These are phyloP conservation scores for Plebejus melissa DNA, from an alignment of 2,888 invertebrate species.

Conservation along the genomic window DNA sequence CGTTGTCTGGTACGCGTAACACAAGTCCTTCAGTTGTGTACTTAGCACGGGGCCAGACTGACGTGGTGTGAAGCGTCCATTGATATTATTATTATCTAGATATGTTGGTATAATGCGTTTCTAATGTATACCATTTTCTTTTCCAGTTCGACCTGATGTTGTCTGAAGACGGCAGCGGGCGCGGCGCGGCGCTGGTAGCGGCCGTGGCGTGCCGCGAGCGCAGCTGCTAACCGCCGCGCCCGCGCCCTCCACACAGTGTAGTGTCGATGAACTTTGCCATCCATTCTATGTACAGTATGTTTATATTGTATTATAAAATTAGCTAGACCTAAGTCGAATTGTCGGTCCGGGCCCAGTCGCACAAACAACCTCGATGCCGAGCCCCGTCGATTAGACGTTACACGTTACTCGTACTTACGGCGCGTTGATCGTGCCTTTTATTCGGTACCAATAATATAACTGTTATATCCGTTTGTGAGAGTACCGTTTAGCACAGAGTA, in stretches of 20 bases:
- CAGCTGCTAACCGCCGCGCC: conserved; percentile 39
- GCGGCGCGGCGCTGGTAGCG: conserved; percentile 97
- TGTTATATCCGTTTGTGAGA: not conserved
- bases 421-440: conserved; percentile 24
- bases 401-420: conserved; percentile 25
- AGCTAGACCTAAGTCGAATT: conserved; percentile 7
- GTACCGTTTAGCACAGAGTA: not conserved
- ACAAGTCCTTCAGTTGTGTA: no score
- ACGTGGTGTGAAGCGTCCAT: no score
- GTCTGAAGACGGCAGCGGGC: conserved; percentile 97
- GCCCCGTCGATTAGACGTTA: conserved; percentile 14
- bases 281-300: conserved; percentile 23
- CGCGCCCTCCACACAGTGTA: not conserved
- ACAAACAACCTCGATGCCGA: not conserved
- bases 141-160: conserved; percentile 94
- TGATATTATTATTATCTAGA: no score
- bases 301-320: conserved; percentile 18
- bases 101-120: not conserved
- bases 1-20: no score
- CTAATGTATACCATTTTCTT: conserved; percentile 31
- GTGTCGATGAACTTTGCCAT: conserved; percentile 24
- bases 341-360: not conserved
- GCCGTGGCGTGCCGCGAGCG: conserved; percentile 89
- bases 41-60: no score
- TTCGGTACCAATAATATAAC: conserved; percentile 8